phyloP scores from a whole-genome alignment of 2,113 vertebrate species.

The Euleptes europaea region DNA sequence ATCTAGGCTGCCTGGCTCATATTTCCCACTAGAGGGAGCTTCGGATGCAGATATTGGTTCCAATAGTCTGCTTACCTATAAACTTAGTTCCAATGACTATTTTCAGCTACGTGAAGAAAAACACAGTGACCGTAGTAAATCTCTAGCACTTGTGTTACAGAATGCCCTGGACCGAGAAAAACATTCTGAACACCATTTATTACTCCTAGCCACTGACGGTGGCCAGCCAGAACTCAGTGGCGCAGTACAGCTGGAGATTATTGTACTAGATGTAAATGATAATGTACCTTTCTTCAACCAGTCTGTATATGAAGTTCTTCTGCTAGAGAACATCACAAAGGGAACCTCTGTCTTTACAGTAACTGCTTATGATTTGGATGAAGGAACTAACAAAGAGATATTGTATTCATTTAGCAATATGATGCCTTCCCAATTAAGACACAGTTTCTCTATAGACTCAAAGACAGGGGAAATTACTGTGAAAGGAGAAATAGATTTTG shows the following conservation, averaged over 20 bases:
- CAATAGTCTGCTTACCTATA: background rate
- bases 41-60: background rate
- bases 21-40: background rate
- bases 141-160: background rate
- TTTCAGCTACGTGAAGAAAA: constrained; percentile 3
- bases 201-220: background rate
- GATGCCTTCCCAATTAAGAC: constrained; percentile 25
- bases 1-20: background rate
- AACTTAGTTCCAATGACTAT: background rate
- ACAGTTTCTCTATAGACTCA: constrained; percentile 72
- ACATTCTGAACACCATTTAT: background rate
- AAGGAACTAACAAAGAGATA: constrained; percentile 65
- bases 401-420: constrained; percentile 4
- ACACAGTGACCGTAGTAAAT: background rate
- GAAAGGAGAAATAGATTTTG: constrained; percentile 82
- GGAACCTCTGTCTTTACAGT: constrained; percentile 63
- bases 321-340: constrained; percentile 51
- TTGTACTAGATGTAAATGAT: background rate
- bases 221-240: background rate
- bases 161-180: constrained; percentile 1
- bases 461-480: constrained; percentile 82
- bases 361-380: constrained; percentile 67
- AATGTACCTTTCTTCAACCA: background rate
- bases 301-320: constrained; percentile 46
- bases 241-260: background rate